Evolutionary conservation across 2,888 invertebrate species (phyloP).

Genomic region (Cataglyphis livida): DNA sequence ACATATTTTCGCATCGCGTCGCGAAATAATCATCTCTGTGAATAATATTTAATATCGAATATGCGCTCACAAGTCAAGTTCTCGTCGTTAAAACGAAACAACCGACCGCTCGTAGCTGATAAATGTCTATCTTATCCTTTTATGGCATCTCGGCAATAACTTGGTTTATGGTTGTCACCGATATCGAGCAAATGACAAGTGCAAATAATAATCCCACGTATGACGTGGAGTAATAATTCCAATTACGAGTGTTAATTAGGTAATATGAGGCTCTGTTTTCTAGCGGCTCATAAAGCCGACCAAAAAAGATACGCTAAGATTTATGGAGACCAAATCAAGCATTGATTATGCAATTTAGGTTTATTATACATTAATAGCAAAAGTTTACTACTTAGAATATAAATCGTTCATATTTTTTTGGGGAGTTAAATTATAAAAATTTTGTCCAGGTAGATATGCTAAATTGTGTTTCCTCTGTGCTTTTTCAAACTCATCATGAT

Average conservation of each 20-base stretch:
- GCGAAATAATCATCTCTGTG: constrained; percentile 35
- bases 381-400: neutral
- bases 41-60: constrained; percentile 55
- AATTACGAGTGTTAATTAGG: constrained; percentile 55
- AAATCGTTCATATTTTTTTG: neutral
- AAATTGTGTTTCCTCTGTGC: neutral
- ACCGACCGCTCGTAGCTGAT: constrained; percentile 79
- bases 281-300: constrained; percentile 19
- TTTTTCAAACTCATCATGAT: neutral
- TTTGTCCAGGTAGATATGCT: neutral
- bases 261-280: constrained; percentile 13
- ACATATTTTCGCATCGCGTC: neutral
- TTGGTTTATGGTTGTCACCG: constrained; percentile 80
- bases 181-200: constrained; percentile 79
- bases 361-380: constrained; percentile 11
- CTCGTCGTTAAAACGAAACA: constrained; percentile 73
- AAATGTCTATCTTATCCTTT: constrained; percentile 83
- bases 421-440: constrained; percentile 2
- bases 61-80: constrained; percentile 63
- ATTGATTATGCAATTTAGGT: neutral
- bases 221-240: constrained; percentile 59
- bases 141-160: constrained; percentile 81
- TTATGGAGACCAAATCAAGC: neutral
- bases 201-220: constrained; percentile 75
- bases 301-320: constrained; percentile 24